phyloP scores from a whole-genome alignment of 2,113 vertebrate species.

The Prochilodus magdalenae region DNA sequence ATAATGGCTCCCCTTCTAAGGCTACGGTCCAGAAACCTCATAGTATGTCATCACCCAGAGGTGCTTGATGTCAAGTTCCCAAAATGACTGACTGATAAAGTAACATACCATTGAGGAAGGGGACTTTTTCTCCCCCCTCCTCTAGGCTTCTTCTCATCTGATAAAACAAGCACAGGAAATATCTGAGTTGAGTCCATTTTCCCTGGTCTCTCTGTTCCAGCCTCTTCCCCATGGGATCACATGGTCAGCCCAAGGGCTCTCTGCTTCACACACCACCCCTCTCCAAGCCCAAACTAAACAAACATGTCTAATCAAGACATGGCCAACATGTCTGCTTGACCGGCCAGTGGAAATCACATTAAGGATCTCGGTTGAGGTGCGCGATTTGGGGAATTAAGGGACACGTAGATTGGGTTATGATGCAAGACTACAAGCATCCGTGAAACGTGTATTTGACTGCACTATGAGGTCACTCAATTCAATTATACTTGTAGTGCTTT shows the following conservation, averaged over 20 bases:
- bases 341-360: conserved; percentile 12
- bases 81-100: conserved; percentile 5
- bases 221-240: conserved; percentile 65
- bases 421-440: conserved; percentile 23
- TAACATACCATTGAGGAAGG: neutral
- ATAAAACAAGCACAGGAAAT: conserved; percentile 80
- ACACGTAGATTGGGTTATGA: conserved; percentile 1
- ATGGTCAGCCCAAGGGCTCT: conserved; percentile 53
- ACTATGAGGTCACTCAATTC: conserved; percentile 19
- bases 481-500: neutral
- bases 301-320: conserved; percentile 47
- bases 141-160: conserved; percentile 68
- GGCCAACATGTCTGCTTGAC: neutral
- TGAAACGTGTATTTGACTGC: conserved; percentile 6
- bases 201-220: conserved; percentile 63
- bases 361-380: neutral
- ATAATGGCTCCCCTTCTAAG: neutral
- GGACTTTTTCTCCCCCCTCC: conserved; percentile 38
- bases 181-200: conserved; percentile 73
- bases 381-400: conserved; percentile 33
- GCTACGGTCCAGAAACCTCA: neutral
- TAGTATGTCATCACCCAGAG: conserved; percentile 46
- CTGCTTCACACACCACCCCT: neutral
- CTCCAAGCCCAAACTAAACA: conserved; percentile 30
- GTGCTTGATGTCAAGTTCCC: neutral